Evolutionary conservation across 2,797 vertebrate genomes (phyloP), one percentile per base, ranked within the genome.

Genomic region (Amniataba percoides): DNA sequence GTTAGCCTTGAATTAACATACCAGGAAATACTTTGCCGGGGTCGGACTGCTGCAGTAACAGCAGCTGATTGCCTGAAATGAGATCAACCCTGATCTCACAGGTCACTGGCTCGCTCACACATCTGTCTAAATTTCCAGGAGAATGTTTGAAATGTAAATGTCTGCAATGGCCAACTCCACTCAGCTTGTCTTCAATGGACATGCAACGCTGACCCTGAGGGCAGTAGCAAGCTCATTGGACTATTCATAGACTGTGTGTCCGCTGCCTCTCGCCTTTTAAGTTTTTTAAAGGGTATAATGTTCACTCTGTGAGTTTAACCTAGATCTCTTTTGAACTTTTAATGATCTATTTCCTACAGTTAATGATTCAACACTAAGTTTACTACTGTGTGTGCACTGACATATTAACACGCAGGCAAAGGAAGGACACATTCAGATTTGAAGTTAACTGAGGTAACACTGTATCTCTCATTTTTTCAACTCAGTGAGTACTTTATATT

Each of bases 311-410:
- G 94, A 92, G 91, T 93, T 96, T 95, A 96, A 95, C 95, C 93
- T 79, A 86, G 92, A 87, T 95, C 86, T 91, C 92, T 91, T 95
- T 96, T 96, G 94, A 95, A 94, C 93, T 95, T 96, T 95, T 96
- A 96, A 95, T 95, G 93, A 96, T 95, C 93, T 87, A 94, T 94
- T 93, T 93, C 84, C 92, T 90, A 92, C 86, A 94, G 95, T 96
- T 95, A 95, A 96, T 96, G 89, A 95, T 96, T 95, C 90, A 94
- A 89, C 87, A 69, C 90, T 68, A 68, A 53, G 87, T 92, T 94
- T 92, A 92, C 88, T 92, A 92, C 91, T 90, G 87, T 93, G 89
- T 92, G 89, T 90, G 89, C 88, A 85, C 79, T 89, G 91, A 89
- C 89, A 91, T 94, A 93, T 93, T 93, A 93, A 93, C 63, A 27